These are phyloP conservation scores for Plebejus argus DNA, from an alignment of 2,888 invertebrate species.

Conservation along the genomic window DNA sequence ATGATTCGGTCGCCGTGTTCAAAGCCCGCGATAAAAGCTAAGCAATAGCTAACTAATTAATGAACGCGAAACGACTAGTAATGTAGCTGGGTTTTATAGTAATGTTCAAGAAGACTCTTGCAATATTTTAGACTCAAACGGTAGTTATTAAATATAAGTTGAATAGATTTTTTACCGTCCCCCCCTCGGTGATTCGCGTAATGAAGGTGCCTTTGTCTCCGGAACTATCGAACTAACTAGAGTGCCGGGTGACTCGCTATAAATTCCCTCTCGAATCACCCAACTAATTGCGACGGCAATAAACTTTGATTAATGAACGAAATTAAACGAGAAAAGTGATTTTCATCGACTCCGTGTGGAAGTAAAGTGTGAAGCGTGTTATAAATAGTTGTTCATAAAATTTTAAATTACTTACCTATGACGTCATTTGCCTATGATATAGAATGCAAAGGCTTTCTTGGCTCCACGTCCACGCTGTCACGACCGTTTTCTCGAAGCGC, in stretches of 20 bases:
- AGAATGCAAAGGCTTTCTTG: no score
- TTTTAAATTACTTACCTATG: no score
- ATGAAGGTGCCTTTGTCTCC: conserved; percentile 18
- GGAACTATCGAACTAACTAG: neutral
- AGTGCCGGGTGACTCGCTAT: neutral
- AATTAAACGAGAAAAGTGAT: neutral
- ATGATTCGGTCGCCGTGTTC: no score
- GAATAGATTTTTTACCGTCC: neutral
- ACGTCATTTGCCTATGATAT: no score
- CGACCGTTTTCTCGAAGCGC: no score
- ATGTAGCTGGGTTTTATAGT: no score
- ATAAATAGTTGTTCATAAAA: no score
- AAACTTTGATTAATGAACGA: conserved; percentile 11
- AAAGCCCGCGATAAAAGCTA: no score
- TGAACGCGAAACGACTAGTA: no score
- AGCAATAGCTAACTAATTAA: no score
- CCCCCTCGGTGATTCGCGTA: conserved; percentile 10
- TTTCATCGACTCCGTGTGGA: neutral
- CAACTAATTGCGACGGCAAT: neutral
- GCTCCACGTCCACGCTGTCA: no score
- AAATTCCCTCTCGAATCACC: neutral
- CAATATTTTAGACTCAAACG: neutral
- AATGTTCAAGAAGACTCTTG: neutral
- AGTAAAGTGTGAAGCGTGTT: neutral
- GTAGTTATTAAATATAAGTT: neutral